These are phyloP conservation scores for Morone chrysops DNA, from an alignment of 2,113 vertebrate species.

Conservation along the genomic window DNA sequence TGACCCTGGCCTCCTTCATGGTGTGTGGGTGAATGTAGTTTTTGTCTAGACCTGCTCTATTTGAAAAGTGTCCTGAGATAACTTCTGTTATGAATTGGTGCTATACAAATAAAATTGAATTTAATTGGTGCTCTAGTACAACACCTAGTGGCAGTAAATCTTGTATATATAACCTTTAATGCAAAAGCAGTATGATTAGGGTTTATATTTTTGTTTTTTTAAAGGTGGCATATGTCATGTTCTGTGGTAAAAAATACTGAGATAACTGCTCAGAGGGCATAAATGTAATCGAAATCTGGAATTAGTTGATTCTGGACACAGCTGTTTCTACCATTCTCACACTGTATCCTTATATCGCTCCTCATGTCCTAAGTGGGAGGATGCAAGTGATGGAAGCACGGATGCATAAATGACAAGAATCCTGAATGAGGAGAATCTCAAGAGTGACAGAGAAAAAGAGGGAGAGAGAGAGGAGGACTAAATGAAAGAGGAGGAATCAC, in stretches of 20 bases:
- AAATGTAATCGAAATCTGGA: neutral
- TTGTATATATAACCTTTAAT: too few species aligned
- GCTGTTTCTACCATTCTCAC: neutral
- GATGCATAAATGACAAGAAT: conserved; percentile 26
- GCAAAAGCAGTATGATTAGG: too few species aligned
- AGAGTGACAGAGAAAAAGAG: conserved; percentile 45
- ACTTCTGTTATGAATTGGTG: too few species aligned
- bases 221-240: neutral
- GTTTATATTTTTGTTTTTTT: too few species aligned
- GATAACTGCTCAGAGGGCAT: neutral
- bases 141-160: too few species aligned
- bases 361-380: neutral
- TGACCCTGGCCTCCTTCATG: too few species aligned
- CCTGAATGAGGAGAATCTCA: conserved; percentile 41
- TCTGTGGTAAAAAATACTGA: neutral
- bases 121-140: too few species aligned
- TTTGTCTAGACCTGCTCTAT: too few species aligned
- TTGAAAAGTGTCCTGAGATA: too few species aligned
- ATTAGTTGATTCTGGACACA: neutral
- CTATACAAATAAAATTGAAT: too few species aligned
- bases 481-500: conserved; percentile 69
- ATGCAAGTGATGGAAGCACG: conserved; percentile 11
- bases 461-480: conserved; percentile 26
- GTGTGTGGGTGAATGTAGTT: too few species aligned
- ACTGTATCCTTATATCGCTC: neutral